Conservation (phyloP, 92 coral and sea anemone genomes). For the Muricea muricata region DNA sequence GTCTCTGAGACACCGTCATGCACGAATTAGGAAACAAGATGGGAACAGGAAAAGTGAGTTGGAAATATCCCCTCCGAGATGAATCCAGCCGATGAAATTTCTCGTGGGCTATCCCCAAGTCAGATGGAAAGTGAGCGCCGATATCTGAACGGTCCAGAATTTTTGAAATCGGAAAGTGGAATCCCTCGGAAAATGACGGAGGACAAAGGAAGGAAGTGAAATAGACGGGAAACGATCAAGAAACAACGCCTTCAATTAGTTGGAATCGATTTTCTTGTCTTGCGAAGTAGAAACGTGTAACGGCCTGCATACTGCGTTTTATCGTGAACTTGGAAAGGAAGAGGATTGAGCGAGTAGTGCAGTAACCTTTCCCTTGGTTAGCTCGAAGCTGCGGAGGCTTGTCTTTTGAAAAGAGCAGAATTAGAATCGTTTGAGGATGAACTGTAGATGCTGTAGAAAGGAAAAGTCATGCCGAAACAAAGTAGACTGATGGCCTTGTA, state of each 20-base stretch:
- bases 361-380: constrained; percentile 30
- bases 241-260: no score
- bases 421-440: constrained; percentile 23
- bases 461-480: not conserved
- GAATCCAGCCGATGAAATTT: constrained; percentile 41
- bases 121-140: not conserved
- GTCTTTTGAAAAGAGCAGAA: constrained; percentile 49
- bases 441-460: constrained; percentile 27
- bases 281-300: no score
- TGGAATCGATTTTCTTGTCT: no score
- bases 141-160: not conserved
- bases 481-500: constrained; percentile 43
- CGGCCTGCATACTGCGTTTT: no score
- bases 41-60: constrained; percentile 11
- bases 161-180: not conserved
- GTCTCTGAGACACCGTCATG: constrained; percentile 46
- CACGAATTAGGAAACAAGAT: constrained; percentile 41
- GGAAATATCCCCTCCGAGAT: constrained; percentile 9
- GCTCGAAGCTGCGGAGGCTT: constrained; percentile 37
- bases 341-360: not conserved
- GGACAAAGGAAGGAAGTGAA: not conserved
- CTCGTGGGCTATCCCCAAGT: constrained; percentile 7
- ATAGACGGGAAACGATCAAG: constrained; percentile 8
- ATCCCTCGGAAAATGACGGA: not conserved
- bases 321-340: no score